Evolutionary conservation across 2,888 invertebrate genomes (phyloP).

Genomic region (Bellardia pandia): DNA sequence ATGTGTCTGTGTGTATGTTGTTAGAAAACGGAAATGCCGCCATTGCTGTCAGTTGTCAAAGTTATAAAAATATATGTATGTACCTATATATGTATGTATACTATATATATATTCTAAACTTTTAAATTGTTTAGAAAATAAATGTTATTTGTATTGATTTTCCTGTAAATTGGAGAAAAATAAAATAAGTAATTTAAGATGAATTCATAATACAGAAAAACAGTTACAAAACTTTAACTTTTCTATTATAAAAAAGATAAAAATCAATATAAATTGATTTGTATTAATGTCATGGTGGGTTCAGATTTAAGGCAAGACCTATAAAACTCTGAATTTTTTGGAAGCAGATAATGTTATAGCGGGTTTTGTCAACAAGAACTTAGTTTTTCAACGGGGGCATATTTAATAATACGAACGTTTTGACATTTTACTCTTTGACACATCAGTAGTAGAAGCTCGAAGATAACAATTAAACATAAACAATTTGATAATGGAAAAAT

Average conservation of each 20-base stretch:
- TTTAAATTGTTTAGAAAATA: conserved; percentile 59
- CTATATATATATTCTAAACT: conserved; percentile 32
- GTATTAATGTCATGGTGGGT: too few relatives aligned
- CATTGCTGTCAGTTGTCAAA: conserved; percentile 73
- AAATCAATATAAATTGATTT: too few relatives aligned
- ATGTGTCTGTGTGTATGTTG: conserved; percentile 25
- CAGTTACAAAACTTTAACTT: not conserved
- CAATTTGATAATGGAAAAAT: too few relatives aligned
- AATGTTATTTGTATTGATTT: conserved; percentile 64
- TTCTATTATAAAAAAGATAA: not conserved
- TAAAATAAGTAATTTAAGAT: not conserved
- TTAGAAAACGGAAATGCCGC: conserved; percentile 72
- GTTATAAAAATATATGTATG: conserved; percentile 57
- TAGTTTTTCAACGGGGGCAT: too few relatives aligned
- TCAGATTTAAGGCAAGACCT: too few relatives aligned
- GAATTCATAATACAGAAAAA: not conserved
- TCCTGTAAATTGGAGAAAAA: conserved; percentile 1
- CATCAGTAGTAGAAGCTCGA: too few relatives aligned
- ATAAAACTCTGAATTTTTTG: too few relatives aligned
- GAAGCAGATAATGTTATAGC: too few relatives aligned
- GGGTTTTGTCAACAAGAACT: too few relatives aligned
- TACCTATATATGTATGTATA: conserved; percentile 50
- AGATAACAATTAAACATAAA: too few relatives aligned
- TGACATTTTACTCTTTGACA: too few relatives aligned
- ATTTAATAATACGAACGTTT: too few relatives aligned